phyloP scores from a whole-genome alignment of 2,797 vertebrate species.

The Phyllotis vaccarum region DNA sequence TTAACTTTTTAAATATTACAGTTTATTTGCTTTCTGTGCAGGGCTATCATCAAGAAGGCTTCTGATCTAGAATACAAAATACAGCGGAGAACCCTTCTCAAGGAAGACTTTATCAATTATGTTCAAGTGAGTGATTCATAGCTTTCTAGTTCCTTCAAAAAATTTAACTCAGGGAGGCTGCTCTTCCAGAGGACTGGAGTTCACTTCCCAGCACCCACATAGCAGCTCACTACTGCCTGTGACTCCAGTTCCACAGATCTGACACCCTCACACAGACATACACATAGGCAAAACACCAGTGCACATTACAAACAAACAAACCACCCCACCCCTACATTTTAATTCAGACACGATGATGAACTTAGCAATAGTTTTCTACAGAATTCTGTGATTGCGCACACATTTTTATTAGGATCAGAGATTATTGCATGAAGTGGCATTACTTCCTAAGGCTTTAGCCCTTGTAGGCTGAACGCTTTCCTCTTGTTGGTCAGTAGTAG shows the following conservation, averaged over 20 bases:
- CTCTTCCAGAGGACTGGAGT: neutral
- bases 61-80: slow-evolving; percentile 97
- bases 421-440: neutral
- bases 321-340: neutral
- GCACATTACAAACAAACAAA: neutral
- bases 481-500: neutral
- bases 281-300: neutral
- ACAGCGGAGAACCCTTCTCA: slow-evolving; percentile 91
- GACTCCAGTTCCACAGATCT: neutral
- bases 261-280: neutral
- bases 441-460: neutral
- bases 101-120: slow-evolving; percentile 96
- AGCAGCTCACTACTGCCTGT: neutral
- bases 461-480: neutral
- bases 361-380: neutral
- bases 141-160: slow-evolving; percentile 24
- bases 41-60: slow-evolving; percentile 93
- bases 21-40: slow-evolving; percentile 80
- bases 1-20: slow-evolving; percentile 17
- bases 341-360: neutral
- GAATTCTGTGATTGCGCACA: neutral
- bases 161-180: neutral
- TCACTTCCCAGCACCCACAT: neutral
- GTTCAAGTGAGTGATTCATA: slow-evolving; percentile 91
- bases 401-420: neutral